Evolutionary conservation across 37 sponge, comb jelly and placozoan genomes (phyloP).

Genomic region (Spongilla lacustris): DNA sequence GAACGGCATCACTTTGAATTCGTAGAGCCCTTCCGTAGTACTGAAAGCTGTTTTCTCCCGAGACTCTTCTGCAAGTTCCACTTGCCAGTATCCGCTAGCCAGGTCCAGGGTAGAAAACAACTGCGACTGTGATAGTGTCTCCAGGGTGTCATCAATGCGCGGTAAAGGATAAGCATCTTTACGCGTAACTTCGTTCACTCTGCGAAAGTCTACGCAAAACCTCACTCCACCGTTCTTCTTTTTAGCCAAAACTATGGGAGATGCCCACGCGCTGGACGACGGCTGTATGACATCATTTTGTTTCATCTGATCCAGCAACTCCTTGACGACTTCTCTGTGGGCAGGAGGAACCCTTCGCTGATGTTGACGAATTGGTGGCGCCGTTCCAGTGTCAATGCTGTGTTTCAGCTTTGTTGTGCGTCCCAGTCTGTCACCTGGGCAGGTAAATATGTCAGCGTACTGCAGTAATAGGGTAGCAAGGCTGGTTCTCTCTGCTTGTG

Average conservation of each 20-base stretch:
- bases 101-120: slow-evolving; percentile 35
- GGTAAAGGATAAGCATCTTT: slow-evolving; percentile 50
- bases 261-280: slow-evolving; percentile 45
- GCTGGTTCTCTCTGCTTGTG: not conserved
- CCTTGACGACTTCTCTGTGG: not conserved
- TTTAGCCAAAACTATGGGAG: slow-evolving; percentile 38
- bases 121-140: slow-evolving; percentile 33
- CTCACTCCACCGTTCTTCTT: slow-evolving; percentile 32
- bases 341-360: no score
- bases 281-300: slow-evolving; percentile 18
- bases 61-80: slow-evolving; percentile 17
- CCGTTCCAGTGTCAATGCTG: slow-evolving; percentile 30
- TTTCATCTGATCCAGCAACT: slow-evolving; percentile 33
- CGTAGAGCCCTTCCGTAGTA: slow-evolving; percentile 32
- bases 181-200: not conserved
- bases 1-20: slow-evolving; percentile 63
- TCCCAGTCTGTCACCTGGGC: not conserved
- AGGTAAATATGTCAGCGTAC: slow-evolving; percentile 19
- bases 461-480: not conserved
- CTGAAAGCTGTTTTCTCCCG: slow-evolving; percentile 50
- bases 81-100: slow-evolving; percentile 52
- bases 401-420: slow-evolving; percentile 10
- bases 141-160: slow-evolving; percentile 41
- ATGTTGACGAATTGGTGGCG: slow-evolving; percentile 28
- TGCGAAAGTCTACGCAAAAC: slow-evolving; percentile 4